A percentile compares a stretch with the other conserved stretches of the same genome.
These are phyloP conservation scores for Peromyscus californicus DNA, from an alignment of 2,113 vertebrate species.

Conservation along the genomic window DNA sequence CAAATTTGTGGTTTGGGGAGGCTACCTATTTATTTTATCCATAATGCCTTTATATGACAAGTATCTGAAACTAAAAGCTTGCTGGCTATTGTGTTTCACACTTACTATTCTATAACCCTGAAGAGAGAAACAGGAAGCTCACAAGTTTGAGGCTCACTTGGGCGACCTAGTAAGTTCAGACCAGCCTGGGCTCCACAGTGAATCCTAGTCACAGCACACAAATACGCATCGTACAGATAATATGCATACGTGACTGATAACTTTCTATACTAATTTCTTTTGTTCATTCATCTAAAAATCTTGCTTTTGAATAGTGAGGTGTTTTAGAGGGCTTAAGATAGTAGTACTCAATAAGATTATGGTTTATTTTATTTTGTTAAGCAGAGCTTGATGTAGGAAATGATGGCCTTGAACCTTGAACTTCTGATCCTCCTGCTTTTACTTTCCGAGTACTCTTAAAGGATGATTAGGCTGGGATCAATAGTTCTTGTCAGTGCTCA, in stretches of 20 bases:
- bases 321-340: not conserved
- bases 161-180: not conserved
- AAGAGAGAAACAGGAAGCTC: not conserved
- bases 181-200: not conserved
- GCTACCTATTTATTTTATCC: conserved; percentile 31
- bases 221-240: not conserved
- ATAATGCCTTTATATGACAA: conserved; percentile 8
- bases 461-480: not conserved
- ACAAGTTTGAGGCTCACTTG: not conserved
- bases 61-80: conserved; percentile 47
- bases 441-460: not conserved
- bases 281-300: not conserved
- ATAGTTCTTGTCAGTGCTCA: not conserved
- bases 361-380: not conserved
- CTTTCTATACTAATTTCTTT: conserved; percentile 19
- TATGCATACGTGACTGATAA: not conserved
- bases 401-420: not conserved
- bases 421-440: not conserved
- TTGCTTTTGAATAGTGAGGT: not conserved
- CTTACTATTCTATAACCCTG: not conserved
- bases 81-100: not conserved
- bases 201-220: not conserved
- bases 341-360: not conserved
- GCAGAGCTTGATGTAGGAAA: not conserved
- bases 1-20: not conserved